These are phyloP conservation scores for Agrotis segetum DNA, from an alignment of 2,888 invertebrate species.

Conservation along the genomic window DNA sequence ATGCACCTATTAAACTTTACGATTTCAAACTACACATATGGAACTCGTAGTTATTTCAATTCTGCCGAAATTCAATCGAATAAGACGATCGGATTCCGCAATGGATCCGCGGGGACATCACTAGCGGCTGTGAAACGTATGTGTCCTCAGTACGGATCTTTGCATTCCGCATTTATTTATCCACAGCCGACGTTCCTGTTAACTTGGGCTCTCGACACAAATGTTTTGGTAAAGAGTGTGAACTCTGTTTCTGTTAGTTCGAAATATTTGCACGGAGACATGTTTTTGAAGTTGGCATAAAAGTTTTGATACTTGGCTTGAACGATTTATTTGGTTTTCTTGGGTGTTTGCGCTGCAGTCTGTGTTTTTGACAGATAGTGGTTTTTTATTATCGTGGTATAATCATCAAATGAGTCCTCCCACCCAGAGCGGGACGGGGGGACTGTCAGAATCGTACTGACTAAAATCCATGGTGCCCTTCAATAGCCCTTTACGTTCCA, in stretches of 20 bases:
- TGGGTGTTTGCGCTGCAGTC: background rate
- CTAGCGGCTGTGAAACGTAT: conserved; percentile 56
- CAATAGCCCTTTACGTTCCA: too few relatives aligned
- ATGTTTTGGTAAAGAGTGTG: conserved; percentile 73
- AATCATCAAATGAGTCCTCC: too few relatives aligned
- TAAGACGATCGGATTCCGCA: conserved; percentile 52
- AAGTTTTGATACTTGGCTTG: conserved; percentile 36
- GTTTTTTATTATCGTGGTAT: too few relatives aligned
- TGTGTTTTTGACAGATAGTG: background rate
- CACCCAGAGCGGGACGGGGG: too few relatives aligned
- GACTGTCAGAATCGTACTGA: too few relatives aligned
- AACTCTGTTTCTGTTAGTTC: conserved; percentile 70
- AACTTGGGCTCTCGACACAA: conserved; percentile 71
- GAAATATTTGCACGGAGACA: conserved; percentile 72
- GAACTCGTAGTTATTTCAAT: conserved; percentile 21
- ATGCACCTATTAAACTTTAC: conserved; percentile 6
- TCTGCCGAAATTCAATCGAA: conserved; percentile 36
- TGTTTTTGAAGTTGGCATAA: conserved; percentile 52
- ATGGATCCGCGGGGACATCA: conserved; percentile 67
- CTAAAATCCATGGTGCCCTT: too few relatives aligned
- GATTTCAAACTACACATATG: background rate
- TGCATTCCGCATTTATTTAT: conserved; percentile 72
- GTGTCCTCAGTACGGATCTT: conserved; percentile 61
- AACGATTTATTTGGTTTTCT: conserved; percentile 49
- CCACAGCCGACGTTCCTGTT: conserved; percentile 63